Percentiles rank a stretch among this genome's conserved stretches.
These are phyloP conservation scores for Menura novaehollandiae DNA, from an alignment of 2,113 vertebrate species.

Conservation along the genomic window DNA sequence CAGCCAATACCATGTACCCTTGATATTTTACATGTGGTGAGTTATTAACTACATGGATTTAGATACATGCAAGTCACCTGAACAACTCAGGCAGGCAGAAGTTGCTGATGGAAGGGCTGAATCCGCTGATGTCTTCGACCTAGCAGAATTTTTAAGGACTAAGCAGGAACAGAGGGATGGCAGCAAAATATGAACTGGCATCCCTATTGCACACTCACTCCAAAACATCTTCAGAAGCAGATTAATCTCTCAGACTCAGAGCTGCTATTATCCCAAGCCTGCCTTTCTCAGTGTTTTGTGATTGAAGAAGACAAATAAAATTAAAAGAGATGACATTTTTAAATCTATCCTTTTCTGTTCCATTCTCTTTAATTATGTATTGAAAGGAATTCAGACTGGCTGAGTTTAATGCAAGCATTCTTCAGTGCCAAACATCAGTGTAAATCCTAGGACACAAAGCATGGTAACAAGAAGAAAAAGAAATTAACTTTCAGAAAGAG, in stretches of 20 bases:
- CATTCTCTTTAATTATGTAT: not conserved
- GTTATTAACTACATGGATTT: not conserved
- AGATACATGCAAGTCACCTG: not conserved
- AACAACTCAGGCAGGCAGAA: not conserved
- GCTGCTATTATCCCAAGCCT: not conserved
- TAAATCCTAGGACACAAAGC: not conserved
- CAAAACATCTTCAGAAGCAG: not conserved
- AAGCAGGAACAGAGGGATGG: not conserved
- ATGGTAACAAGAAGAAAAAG: not conserved
- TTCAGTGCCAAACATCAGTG: not conserved
- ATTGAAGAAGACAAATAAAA: not conserved
- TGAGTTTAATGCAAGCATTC: not conserved
- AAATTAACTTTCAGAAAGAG: not conserved
- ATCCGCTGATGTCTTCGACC: not conserved
- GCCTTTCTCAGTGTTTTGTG: not conserved
- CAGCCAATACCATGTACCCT: not conserved
- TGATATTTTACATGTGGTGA: not conserved
- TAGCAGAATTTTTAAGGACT: not conserved
- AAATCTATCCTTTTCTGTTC: not conserved
- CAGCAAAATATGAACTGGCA: not conserved
- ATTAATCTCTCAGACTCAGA: not conserved
- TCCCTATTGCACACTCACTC: not conserved
- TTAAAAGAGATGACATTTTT: not conserved
- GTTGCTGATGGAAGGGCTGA: not conserved
- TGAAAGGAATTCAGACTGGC: not conserved